phyloP scores from a whole-genome alignment of 92 coral and sea anemone species.

The Pocillopora meandrina region DNA sequence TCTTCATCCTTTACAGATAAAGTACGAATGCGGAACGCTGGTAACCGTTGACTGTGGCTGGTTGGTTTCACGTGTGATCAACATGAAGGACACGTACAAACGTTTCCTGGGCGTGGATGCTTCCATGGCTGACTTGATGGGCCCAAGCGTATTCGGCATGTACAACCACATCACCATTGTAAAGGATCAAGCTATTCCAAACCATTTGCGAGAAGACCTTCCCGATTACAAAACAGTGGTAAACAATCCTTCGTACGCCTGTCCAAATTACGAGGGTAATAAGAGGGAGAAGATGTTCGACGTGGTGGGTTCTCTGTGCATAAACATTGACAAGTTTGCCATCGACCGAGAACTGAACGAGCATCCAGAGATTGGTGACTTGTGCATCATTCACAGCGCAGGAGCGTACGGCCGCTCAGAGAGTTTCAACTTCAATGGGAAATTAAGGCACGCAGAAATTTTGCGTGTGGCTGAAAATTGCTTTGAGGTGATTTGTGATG shows the following conservation, averaged over 20 bases:
- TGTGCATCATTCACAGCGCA: slow-evolving; percentile 3
- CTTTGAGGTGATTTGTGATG: slow-evolving; percentile 8
- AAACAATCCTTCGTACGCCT: slow-evolving; percentile 4
- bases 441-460: background rate
- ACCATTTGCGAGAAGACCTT: background rate
- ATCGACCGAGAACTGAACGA: slow-evolving; percentile 8
- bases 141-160: background rate
- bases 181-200: slow-evolving; percentile 14
- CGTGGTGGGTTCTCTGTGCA: background rate
- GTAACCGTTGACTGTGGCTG: background rate
- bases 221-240: slow-evolving; percentile 16
- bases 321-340: slow-evolving; percentile 3
- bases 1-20: slow-evolving; percentile 23
- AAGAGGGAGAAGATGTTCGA: slow-evolving; percentile 19
- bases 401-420: slow-evolving; percentile 1
- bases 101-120: slow-evolving; percentile 13
- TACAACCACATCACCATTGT: background rate
- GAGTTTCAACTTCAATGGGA: background rate
- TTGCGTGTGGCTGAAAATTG: background rate
- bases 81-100: slow-evolving; percentile 17
- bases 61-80: slow-evolving; percentile 3
- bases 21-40: background rate
- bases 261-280: background rate
- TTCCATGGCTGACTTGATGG: background rate
- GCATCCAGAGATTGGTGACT: slow-evolving; percentile 14